Conservation (phyloP, 2,113 vertebrate genomes). For the Nannobrachium achirus region DNA sequence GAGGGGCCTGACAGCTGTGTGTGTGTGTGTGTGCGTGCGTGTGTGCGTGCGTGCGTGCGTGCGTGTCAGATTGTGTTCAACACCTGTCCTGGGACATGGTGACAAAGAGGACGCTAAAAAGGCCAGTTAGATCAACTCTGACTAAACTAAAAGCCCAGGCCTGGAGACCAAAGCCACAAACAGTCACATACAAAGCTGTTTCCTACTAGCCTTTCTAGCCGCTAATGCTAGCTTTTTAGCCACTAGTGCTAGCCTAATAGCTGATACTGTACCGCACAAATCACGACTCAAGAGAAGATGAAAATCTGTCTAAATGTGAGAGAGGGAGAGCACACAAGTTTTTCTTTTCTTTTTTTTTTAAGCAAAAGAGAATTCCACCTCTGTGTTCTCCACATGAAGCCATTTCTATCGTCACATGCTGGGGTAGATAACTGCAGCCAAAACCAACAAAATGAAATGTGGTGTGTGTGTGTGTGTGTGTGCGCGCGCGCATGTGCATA, state of each 20-base stretch:
- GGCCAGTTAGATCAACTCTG: slow-evolving; percentile 14
- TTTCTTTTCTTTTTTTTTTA: no score
- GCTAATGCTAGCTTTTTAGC: no score
- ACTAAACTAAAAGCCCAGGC: slow-evolving; percentile 34
- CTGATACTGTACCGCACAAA: no score
- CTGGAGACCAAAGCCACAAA: neutral
- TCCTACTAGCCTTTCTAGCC: no score
- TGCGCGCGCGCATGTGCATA: no score
- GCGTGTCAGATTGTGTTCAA: slow-evolving; percentile 53
- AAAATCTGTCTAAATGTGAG: no score
- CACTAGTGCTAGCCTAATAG: no score
- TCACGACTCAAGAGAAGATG: neutral
- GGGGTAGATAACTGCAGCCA: slow-evolving; percentile 27
- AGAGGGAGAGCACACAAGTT: neutral
- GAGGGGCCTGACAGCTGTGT: slow-evolving; percentile 67
- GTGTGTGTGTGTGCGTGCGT: slow-evolving; percentile 28
- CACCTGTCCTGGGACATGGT: slow-evolving; percentile 64
- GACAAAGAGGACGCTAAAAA: slow-evolving; percentile 46
- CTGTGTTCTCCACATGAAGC: slow-evolving; percentile 4
- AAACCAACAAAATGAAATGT: slow-evolving; percentile 9
- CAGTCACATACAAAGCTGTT: neutral
- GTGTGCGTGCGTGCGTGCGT: slow-evolving; percentile 30
- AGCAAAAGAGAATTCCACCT: slow-evolving; percentile 20
- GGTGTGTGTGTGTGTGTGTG: slow-evolving; percentile 2
- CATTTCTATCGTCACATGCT: slow-evolving; percentile 16